Conservation (phyloP, 1,140 invertebrate species). For the Trachymyrmex septentrionalis region DNA sequence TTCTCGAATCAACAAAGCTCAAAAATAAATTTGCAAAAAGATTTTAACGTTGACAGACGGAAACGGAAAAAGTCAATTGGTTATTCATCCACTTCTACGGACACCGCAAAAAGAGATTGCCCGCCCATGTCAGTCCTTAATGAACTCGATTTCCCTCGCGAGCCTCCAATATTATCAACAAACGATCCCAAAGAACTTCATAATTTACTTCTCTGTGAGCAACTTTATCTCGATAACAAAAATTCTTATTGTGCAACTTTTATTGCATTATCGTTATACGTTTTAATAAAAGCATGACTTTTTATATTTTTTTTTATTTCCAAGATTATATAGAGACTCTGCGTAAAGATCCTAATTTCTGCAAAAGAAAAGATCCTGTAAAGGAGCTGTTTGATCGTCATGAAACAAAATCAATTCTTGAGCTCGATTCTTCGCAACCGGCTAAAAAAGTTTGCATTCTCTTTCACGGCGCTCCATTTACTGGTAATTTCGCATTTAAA, state of each 20-base stretch:
- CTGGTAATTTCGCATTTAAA: constrained; percentile 69
- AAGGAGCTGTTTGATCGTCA: constrained; percentile 70
- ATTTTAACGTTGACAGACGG: constrained; percentile 1
- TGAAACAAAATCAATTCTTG: constrained; percentile 20
- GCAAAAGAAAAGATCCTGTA: constrained; percentile 75
- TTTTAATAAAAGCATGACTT: neutral
- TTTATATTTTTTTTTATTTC: constrained; percentile 19
- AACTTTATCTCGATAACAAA: constrained; percentile 12
- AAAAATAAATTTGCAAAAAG: constrained; percentile 21
- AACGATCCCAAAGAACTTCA: constrained; percentile 66
- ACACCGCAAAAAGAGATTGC: constrained; percentile 16
- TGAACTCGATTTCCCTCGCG: neutral
- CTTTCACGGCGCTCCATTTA: constrained; percentile 81
- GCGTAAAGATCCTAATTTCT: constrained; percentile 67
- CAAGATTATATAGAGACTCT: constrained; percentile 77
- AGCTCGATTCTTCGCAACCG: constrained; percentile 24
- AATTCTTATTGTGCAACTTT: neutral
- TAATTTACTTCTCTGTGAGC: constrained; percentile 66
- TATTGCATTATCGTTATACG: neutral
- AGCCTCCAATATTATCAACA: constrained; percentile 15
- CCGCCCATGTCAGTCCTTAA: neutral
- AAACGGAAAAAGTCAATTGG: constrained; percentile 1
- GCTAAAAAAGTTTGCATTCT: constrained; percentile 74
- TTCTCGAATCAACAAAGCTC: neutral
- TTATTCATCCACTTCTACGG: constrained; percentile 34